A percentile compares a stretch with the other conserved stretches of the same genome.
These are phyloP conservation scores for Galbula dea DNA, from an alignment of 2,113 vertebrate species.

Conservation along the genomic window DNA sequence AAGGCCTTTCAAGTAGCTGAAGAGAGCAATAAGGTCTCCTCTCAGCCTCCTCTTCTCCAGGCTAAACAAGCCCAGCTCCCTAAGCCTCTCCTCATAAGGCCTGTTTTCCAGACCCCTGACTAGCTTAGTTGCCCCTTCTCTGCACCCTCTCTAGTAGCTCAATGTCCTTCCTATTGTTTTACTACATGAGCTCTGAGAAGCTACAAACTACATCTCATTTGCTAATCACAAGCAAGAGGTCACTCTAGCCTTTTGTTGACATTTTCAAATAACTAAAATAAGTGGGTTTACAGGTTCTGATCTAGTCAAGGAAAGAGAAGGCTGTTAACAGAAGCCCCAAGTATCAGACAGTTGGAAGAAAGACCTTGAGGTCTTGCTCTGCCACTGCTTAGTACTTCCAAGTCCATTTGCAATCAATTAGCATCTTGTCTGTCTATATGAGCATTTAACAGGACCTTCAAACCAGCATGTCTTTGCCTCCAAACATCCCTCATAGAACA, in stretches of 20 bases:
- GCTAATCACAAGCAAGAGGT: neutral
- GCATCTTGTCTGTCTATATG: neutral
- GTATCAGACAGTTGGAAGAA: neutral
- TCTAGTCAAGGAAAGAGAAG: neutral
- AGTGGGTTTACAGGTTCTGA: neutral
- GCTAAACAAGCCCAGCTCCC: too few relatives aligned
- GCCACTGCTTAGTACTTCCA: neutral
- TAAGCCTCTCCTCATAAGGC: too few relatives aligned
- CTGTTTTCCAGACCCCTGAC: too few relatives aligned
- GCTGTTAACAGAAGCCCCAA: neutral
- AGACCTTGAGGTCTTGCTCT: neutral
- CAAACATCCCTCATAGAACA: neutral
- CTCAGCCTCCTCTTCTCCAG: too few relatives aligned
- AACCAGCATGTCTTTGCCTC: neutral
- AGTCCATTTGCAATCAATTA: neutral
- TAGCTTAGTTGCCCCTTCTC: too few relatives aligned
- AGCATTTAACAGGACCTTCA: neutral
- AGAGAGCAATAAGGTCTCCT: too few relatives aligned
- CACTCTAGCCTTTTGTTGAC: neutral
- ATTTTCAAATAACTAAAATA: neutral
- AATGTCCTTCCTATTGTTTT: too few relatives aligned
- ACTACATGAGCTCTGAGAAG: neutral
- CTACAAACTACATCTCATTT: neutral
- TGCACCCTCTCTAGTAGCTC: too few relatives aligned
- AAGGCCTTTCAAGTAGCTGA: too few relatives aligned